These are phyloP conservation scores for Tauraco hartlaubi DNA, from an alignment of 2,797 vertebrate species.

Conservation along the genomic window DNA sequence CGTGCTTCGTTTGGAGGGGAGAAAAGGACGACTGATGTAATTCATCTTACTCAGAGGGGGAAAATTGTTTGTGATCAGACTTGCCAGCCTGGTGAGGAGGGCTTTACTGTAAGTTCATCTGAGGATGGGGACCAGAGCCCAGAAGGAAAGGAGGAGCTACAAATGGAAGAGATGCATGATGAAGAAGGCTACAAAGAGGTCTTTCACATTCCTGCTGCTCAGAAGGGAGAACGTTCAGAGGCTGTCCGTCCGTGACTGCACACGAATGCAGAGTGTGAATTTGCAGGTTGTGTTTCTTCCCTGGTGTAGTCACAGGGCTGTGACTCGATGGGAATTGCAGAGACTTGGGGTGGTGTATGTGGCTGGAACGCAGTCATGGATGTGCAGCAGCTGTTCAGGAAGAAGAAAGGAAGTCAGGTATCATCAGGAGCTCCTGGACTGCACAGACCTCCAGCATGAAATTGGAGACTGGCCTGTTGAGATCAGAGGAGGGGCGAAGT, in stretches of 20 bases:
- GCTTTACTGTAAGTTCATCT: background rate
- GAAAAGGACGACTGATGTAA: background rate
- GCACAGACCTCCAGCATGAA: background rate
- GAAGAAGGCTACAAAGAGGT: background rate
- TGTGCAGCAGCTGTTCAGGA: background rate
- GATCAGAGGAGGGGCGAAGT: background rate
- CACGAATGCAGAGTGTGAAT: background rate
- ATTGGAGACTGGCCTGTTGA: background rate
- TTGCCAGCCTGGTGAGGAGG: background rate
- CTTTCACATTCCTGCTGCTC: background rate
- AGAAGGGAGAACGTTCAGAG: background rate
- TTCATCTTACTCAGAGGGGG: background rate
- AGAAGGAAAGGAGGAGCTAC: background rate
- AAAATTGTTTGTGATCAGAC: background rate
- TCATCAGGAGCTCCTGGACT: background rate
- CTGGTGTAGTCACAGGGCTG: background rate
- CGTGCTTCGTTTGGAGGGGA: background rate
- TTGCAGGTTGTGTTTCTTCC: background rate
- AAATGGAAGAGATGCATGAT: background rate
- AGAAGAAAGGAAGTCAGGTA: background rate
- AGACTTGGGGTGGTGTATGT: accelerated
- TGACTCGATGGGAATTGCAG: background rate
- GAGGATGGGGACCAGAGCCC: background rate
- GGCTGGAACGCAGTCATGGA: background rate
- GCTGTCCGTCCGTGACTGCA: background rate